Base-by-base conservation (phyloP, 2,888 invertebrate species). In the Maniola hyperantus region DNA sequence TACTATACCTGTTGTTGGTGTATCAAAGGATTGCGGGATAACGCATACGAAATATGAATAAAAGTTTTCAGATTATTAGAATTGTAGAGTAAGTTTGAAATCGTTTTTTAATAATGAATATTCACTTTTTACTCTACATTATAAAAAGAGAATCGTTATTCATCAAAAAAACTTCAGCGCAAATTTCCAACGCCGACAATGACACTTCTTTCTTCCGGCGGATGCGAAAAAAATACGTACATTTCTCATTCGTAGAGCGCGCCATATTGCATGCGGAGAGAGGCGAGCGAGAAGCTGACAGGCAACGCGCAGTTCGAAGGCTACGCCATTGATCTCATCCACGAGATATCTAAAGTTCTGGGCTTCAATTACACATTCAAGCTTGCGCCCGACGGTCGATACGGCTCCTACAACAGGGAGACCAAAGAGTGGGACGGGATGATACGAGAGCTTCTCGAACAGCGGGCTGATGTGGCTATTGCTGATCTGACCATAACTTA, bases 401-500 rank as follows among this genome's bases (percentile, higher is more conserved):
- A 97, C 85, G 97, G 97, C 13, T 96, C 96, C 66, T 93, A 94
- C 73, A 97, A 97, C 84, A 93, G 96, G 73, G 95, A 96, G 82
- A 96, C 96, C 51, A 96, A 96, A 81, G 97, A 97, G 91, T 97
- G 97, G 97, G 97, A 97, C 82, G 97, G 97, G 65, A 97, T 97
- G 96, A 97, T 97, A 79, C 94, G 96, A 77, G 97, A 97, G 83
- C 92, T 97, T 66, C 89, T 97, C 73, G 97, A 97, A 84, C 97
- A 97, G 87, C 96, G 97, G 80, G 98, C 98, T 11, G 99, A 99
- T 88, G 93, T 99, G 73, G 99, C 99, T 0, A 97, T 99, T 59
- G 99, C 99, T 10, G 99, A 99, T 89, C 94, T 99, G 65, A 99
- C 99, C 39, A 99, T 99, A 76, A 99, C 98, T 33, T 99, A 97